Evolutionary conservation across 2,888 invertebrate genomes (phyloP), one percentile per base, ranked within the genome.

Genomic region (Xestoiulus laeticollis): DNA sequence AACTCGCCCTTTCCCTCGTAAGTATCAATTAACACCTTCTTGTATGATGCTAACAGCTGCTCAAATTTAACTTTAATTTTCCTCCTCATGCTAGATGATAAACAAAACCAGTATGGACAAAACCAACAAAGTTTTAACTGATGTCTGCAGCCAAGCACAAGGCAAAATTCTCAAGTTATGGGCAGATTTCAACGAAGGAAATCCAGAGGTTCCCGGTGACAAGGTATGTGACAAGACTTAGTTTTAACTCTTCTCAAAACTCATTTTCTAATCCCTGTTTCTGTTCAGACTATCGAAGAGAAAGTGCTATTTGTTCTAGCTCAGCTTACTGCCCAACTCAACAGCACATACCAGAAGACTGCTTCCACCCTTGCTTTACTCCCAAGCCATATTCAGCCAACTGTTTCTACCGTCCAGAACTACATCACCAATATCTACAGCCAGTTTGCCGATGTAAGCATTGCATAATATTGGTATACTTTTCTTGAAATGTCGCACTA

Each of bases 171-270:
- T 53, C 5, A 43, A 87, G n/a, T 68, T 88, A 32, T 88, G 87
- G 88, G 87, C 85, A 26, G 88, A 87, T n/a, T 84, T 88, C 44
- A 88, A 87, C 38, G 85, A 85, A 48, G 87, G 86, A 6, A 44
- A 84, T 38, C 85, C 87, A 30, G 44, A 30, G 14, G 22, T n/a
- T 84, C 33, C 85, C 32, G 85, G 78, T 22, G 87, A 32, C 32
- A 43, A 44, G 68, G 33, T 38, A 4, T 19, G n/a, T 83, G 32
- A 2, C 22, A 22, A 22, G 22, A 6, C 59, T n/a, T 5, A 48
- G 33, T 32, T 87, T 44, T 26, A 48, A 43, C 5, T 44, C 22
- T 44, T 86, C n/a, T 26, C 26, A 68, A 68, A 6, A 1, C 1
- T 10, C 10, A 26, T 12, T 19, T 48, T 8, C 26, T 68, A 26